Percentiles rank a stretch among this genome's conserved stretches.
phyloP scores from a whole-genome alignment of 2,888 invertebrate species.

The Acronicta leporina region DNA sequence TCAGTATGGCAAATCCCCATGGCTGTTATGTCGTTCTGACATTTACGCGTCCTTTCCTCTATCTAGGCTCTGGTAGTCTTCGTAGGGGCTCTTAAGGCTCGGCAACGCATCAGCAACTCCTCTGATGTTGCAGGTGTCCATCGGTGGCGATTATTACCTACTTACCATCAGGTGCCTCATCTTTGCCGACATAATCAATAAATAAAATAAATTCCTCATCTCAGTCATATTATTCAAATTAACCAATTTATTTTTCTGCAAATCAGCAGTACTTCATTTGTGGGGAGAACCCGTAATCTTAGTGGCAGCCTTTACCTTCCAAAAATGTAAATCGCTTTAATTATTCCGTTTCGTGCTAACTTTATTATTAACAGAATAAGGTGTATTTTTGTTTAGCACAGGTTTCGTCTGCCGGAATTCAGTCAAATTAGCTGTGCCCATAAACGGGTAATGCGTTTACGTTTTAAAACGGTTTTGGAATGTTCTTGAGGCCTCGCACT shows the following conservation, averaged over 20 bases:
- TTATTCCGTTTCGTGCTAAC: constrained; percentile 28
- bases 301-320: constrained; percentile 51
- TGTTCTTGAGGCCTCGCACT: constrained; percentile 31
- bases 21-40: too few relatives aligned
- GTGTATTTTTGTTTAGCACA: constrained; percentile 31
- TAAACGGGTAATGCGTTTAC: constrained; percentile 47
- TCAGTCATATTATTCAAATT: constrained; percentile 40
- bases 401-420: constrained; percentile 12
- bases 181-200: too few relatives aligned
- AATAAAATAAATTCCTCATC: too few relatives aligned
- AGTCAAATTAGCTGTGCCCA: constrained; percentile 50
- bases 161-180: too few relatives aligned
- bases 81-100: too few relatives aligned
- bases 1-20: too few relatives aligned
- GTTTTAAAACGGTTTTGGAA: constrained; percentile 47
- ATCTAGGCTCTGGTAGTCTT: too few relatives aligned
- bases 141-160: too few relatives aligned
- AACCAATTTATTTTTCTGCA: constrained; percentile 51
- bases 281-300: constrained; percentile 36
- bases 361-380: constrained; percentile 18
- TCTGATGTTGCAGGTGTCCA: too few relatives aligned
- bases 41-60: too few relatives aligned
- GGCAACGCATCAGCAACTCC: too few relatives aligned
- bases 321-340: constrained; percentile 52
- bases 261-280: constrained; percentile 54